phyloP scores from a whole-genome alignment of 2,113 vertebrate genomes.

The Neomonachus schauinslandi region DNA sequence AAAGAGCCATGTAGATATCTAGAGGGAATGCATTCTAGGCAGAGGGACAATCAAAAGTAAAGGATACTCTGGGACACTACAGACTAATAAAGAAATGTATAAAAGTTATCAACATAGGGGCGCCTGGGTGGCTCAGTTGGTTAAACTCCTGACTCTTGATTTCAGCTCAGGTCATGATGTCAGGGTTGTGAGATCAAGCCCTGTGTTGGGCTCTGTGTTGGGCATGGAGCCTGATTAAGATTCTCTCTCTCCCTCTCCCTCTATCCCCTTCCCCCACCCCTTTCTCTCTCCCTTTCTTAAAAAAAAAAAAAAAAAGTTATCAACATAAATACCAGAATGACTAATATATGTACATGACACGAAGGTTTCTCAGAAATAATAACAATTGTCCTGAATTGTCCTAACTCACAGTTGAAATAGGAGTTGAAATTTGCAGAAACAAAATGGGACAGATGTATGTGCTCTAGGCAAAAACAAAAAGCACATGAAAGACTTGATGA shows the following conservation, averaged over 20 bases:
- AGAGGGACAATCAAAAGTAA: not conserved
- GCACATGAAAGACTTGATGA: not conserved
- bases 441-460: not conserved
- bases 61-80: not conserved
- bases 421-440: not conserved
- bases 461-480: not conserved
- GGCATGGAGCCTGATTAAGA: not conserved
- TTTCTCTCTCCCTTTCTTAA: not conserved
- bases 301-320: not conserved
- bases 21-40: not conserved
- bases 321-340: not conserved
- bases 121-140: not conserved
- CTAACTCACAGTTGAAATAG: not conserved
- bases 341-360: not conserved
- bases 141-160: not conserved
- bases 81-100: not conserved
- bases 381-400: not conserved
- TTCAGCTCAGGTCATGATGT: not conserved
- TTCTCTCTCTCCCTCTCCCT: not conserved
- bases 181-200: not conserved
- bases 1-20: not conserved
- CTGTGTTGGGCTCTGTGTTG: not conserved
- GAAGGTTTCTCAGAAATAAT: not conserved
- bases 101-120: not conserved
- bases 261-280: too few species aligned